Percentiles rank a stretch among this genome's conserved stretches.
Evolutionary conservation across 2,113 vertebrate species (phyloP).

Genomic region (Tychaedon coryphoeus): DNA sequence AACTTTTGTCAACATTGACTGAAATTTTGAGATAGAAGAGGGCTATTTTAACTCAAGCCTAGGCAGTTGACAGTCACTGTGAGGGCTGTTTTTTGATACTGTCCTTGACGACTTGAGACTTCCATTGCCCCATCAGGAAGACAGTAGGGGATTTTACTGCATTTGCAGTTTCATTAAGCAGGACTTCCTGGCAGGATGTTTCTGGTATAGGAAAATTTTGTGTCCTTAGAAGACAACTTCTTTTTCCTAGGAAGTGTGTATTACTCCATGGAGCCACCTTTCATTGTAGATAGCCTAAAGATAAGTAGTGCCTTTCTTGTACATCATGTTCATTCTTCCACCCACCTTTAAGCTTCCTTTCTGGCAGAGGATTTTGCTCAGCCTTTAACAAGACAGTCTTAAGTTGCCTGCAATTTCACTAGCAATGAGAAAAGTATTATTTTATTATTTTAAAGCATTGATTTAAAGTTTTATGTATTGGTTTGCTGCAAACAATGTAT

Average conservation of each 20-base stretch:
- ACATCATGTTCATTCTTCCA: not conserved
- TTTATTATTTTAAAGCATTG: not conserved
- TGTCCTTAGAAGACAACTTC: not conserved
- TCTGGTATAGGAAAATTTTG: not conserved
- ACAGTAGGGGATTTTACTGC: not conserved
- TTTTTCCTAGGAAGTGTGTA: not conserved
- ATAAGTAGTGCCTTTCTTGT: not conserved
- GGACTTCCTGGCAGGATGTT: not conserved
- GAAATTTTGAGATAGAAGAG: not conserved
- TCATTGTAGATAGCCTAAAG: not conserved
- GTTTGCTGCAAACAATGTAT: not conserved
- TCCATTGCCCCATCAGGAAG: not conserved
- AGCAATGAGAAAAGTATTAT: not conserved
- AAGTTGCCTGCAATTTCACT: not conserved
- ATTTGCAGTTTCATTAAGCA: not conserved
- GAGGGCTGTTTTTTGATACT: not conserved
- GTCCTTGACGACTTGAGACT: not conserved
- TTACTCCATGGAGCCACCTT: not conserved
- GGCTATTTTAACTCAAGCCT: not conserved
- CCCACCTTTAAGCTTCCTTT: not conserved
- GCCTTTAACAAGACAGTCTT: not conserved
- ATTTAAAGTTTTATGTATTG: not conserved
- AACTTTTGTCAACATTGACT: not conserved
- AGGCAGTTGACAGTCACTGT: not conserved
- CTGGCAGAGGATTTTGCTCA: not conserved